Conservation (phyloP, 1,140 invertebrate genomes). For the Pissodes strobi region DNA sequence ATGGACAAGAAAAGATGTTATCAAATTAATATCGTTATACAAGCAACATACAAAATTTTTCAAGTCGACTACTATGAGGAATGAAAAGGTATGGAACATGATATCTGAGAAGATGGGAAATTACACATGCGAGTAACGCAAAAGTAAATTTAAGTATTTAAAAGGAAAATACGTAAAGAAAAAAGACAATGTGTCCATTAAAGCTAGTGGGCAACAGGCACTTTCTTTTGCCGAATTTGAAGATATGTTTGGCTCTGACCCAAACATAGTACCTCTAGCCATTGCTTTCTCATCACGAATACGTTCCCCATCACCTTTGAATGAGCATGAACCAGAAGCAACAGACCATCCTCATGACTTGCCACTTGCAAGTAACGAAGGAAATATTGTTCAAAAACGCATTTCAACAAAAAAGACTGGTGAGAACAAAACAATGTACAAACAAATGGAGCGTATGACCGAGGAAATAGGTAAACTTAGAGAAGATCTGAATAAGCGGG, state of each 20-base stretch:
- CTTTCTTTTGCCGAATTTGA: constrained; percentile 23
- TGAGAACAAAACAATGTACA: no score
- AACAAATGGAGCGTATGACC: no score
- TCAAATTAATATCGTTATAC: not conserved
- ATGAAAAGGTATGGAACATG: constrained; percentile 1
- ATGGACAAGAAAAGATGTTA: not conserved
- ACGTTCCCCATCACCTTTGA: no score
- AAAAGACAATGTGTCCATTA: constrained; percentile 15
- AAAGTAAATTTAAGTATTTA: no score
- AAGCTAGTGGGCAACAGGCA: not conserved
- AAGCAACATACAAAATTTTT: not conserved
- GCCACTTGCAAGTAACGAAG: no score
- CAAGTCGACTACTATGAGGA: not conserved
- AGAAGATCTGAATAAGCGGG: no score
- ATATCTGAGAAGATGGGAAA: constrained; percentile 1
- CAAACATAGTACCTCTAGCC: constrained; percentile 18
- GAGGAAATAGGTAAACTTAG: no score
- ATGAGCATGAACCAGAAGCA: no score
- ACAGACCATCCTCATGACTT: no score
- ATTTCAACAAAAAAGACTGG: no score
- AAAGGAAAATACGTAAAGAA: constrained; percentile 17
- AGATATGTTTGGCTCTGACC: constrained; percentile 19
- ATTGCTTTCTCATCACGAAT: constrained; percentile 13
- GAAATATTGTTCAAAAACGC: no score
- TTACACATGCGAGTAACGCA: not conserved